Base-by-base conservation (phyloP, 2,797 vertebrate genomes). In the Enteromius anoplus region DNA sequence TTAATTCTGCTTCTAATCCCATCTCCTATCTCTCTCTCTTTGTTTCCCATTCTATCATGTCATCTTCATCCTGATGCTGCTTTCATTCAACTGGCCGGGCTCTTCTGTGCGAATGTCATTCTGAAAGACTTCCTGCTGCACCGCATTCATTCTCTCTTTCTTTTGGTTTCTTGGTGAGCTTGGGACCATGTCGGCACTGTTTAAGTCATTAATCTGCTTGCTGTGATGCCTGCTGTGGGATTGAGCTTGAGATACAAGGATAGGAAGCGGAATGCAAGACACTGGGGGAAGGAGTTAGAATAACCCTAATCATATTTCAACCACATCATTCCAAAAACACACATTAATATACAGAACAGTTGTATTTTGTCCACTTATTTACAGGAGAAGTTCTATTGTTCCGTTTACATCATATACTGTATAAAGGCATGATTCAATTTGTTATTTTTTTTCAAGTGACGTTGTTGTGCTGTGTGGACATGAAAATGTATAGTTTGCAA, bases 11-110 rank as follows among this genome's bases (percentile, higher is more conserved):
- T 65, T 76, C 78, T 80, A 60, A 66, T 75, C 64, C 58, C 60
- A 87, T 88, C 87, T 88, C 81, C 85, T 85, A 85, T 88, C 85
- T 87, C 85, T 72, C 85, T 72, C 81, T 85, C 81, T 81, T 55
- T 73, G 70, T 81, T 78, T 69, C 58, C 82, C 78, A 70, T 85
- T 81, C 83, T 85, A 86, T 90, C 89, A 88, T 89, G 89, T 91
- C 71, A 76, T 91, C 85, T 88, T 90, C 88, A 89, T 87, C 88
- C 89, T 87, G 88, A 34, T 55, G 87, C 68, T 75, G 29, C 71
- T 84, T 77, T 80, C 72, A 32, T 71, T 84, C 32, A 72, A 42
- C 84, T 37, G 17, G n/a, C 75, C 76, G 26, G 55, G 53, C 60
- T 70, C 64, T 78, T 80, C 78, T 58, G 73, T 73, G 60, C 68